Evolutionary conservation across 2,797 vertebrate species (phyloP).

Genomic region (Tragelaphus eurycerus): DNA sequence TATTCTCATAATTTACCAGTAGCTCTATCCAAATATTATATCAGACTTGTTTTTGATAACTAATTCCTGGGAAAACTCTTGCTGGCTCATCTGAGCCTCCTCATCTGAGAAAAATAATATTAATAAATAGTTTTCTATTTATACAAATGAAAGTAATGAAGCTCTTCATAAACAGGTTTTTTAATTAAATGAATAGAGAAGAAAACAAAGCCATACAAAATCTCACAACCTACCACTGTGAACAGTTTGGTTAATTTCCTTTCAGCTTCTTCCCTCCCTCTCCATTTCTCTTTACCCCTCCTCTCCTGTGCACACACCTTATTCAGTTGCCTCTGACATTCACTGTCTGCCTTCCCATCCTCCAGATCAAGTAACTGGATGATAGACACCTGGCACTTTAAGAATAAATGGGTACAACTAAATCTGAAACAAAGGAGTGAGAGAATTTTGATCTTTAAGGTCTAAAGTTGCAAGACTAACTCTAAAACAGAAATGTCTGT

Average conservation of each 20-base stretch:
- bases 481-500: background rate
- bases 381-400: background rate
- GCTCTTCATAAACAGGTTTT: background rate
- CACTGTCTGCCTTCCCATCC: background rate
- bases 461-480: background rate
- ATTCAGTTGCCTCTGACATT: background rate
- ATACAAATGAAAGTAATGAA: background rate
- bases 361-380: background rate
- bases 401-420: background rate
- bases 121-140: background rate
- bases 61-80: background rate
- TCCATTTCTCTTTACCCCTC: background rate
- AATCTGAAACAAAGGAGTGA: background rate
- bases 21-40: background rate
- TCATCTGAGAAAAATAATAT: slow-evolving; percentile 1
- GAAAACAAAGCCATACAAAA: background rate
- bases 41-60: background rate
- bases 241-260: background rate
- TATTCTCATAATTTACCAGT: background rate
- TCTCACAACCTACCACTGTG: background rate
- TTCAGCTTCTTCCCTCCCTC: background rate
- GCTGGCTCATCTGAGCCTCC: background rate
- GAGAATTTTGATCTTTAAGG: background rate
- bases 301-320: background rate
- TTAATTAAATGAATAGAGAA: background rate